phyloP scores from a whole-genome alignment of 2,888 invertebrate species.

The Heliconius hortense region DNA sequence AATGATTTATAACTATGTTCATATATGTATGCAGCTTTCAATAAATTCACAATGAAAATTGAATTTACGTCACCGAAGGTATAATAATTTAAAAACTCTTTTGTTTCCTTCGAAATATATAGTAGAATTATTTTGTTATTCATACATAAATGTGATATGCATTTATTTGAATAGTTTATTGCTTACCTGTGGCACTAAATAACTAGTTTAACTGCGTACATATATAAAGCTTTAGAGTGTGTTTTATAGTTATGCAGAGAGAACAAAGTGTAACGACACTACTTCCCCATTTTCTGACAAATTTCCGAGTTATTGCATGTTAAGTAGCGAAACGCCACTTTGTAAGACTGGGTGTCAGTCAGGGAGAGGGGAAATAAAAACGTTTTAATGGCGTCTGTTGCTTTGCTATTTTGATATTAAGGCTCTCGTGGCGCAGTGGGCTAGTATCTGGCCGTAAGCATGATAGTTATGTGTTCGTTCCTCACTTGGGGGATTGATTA shows the following conservation, averaged over 20 bases:
- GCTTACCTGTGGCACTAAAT: neutral
- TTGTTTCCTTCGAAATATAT: slow-evolving; percentile 7
- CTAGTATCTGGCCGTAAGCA: no score
- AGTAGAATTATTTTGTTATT: neutral
- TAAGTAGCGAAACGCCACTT: neutral
- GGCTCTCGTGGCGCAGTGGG: no score
- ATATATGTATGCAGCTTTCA: slow-evolving; percentile 20
- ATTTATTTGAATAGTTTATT: slow-evolving; percentile 1
- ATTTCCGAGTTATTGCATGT: neutral
- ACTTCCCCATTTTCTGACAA: neutral
- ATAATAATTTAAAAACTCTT: slow-evolving; percentile 17
- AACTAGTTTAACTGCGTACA: neutral
- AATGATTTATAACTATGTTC: slow-evolving; percentile 25
- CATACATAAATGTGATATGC: neutral
- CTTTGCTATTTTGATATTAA: neutral
- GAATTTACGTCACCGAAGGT: slow-evolving; percentile 20
- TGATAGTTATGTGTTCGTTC: no score
- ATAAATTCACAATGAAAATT: slow-evolving; percentile 24
- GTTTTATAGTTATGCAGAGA: neutral
- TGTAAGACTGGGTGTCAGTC: neutral
- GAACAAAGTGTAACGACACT: neutral
- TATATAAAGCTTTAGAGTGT: neutral
- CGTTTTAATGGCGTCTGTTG: neutral
- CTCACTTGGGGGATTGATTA: no score
- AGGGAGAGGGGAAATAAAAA: neutral